Percentiles rank a stretch among this genome's conserved stretches.
Conservation (phyloP, 2,113 vertebrate species). For the Tetrax tetrax region DNA sequence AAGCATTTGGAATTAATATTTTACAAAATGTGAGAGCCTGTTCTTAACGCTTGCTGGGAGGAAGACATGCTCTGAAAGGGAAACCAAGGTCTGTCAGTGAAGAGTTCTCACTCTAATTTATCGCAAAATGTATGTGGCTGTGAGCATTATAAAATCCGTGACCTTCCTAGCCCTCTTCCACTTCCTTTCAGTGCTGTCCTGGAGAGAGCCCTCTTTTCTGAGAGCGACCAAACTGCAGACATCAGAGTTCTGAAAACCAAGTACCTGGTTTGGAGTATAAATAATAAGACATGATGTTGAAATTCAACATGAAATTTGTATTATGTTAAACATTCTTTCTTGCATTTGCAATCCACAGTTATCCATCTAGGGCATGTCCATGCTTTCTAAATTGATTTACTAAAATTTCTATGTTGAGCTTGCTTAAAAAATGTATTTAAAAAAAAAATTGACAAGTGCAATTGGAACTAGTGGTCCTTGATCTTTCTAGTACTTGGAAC, state of each 20-base stretch:
- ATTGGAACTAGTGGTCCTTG: not conserved
- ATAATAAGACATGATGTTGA: not conserved
- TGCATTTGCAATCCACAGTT: not conserved
- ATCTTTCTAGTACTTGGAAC: not conserved
- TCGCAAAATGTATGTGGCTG: not conserved
- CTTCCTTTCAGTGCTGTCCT: not conserved
- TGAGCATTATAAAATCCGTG: not conserved
- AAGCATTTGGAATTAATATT: not conserved
- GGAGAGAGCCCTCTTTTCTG: not conserved
- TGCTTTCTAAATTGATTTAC: not conserved
- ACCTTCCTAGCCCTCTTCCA: not conserved
- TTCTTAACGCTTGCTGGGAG: not conserved
- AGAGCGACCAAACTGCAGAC: not conserved
- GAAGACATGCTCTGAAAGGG: not conserved
- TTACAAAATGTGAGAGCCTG: not conserved
- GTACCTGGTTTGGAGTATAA: not conserved
- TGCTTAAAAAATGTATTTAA: not conserved
- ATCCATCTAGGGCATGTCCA: not conserved
- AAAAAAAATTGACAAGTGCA: not conserved
- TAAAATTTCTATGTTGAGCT: not conserved
- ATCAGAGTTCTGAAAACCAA: not conserved
- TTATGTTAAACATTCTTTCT: not conserved
- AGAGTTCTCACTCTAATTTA: not conserved
- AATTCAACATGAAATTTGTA: not conserved
- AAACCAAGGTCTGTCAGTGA: not conserved